A percentile compares a stretch with the other conserved stretches of the same genome.
phyloP scores from a whole-genome alignment of 2,797 vertebrate genomes.

The Gadopsis bispinosus region DNA sequence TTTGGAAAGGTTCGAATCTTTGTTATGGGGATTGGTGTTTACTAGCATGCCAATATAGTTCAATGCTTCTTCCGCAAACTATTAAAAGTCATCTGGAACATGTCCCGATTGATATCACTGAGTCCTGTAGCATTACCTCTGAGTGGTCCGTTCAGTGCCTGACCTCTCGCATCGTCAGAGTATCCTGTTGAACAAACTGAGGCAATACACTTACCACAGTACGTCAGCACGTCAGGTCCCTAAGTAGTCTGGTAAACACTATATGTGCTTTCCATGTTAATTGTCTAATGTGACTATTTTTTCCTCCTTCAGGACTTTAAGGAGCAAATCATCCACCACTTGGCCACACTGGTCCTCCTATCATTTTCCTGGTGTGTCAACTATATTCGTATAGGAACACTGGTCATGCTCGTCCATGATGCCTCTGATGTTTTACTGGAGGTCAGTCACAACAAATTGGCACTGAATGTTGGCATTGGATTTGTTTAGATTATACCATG shows the following conservation, averaged over 20 bases:
- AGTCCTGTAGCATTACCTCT: too few species aligned
- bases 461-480: not conserved
- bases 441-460: slow-evolving; percentile 80
- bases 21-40: too few species aligned
- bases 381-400: slow-evolving; percentile 91
- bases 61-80: too few species aligned
- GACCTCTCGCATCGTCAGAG: too few species aligned
- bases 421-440: slow-evolving; percentile 93
- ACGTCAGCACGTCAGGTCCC: too few species aligned
- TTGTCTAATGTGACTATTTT: not conserved
- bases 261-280: not conserved
- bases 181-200: too few species aligned
- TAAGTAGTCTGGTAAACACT: not conserved
- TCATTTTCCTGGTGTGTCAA: slow-evolving; percentile 94
- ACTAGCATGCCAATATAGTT: too few species aligned
- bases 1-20: too few species aligned
- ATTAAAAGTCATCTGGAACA: too few species aligned
- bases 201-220: too few species aligned
- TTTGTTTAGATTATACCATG: not conserved
- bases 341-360: slow-evolving; percentile 91
- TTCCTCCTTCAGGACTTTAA: slow-evolving; percentile 87
- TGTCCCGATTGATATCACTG: too few species aligned
- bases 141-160: too few species aligned
- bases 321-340: slow-evolving; percentile 93
- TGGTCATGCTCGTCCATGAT: slow-evolving; percentile 93